Base-by-base conservation (phyloP, 2,797 vertebrate species). In the Bucorvus abyssinicus region DNA sequence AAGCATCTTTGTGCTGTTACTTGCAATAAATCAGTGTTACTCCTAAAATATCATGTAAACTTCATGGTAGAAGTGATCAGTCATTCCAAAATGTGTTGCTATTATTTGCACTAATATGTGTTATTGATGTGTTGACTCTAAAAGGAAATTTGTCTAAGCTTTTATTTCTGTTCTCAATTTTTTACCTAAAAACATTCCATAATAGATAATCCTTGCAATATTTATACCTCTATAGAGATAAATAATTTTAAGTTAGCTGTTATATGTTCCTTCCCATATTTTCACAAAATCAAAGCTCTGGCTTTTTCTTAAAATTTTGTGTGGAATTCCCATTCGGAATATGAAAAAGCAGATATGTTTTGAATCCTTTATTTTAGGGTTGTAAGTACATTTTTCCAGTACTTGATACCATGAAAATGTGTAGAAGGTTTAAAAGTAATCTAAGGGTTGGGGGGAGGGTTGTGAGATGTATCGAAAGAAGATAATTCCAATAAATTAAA, bases 391-490 rank as follows among this genome's bases (percentile, higher is more conserved):
- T 77, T 95, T 82, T 96, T 95, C 74, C 76, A 95, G 65, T 95
- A 92, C 95, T 96, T 96, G 90, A 94, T 93, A 77, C 70, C 95
- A 52, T 97, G 95, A 94, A 95, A 96, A 95, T 94, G 94, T 95
- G 47, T 92, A 84, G 94, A 94, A 77, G 87, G 18, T 93, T 87
- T 94, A 61, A 94, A 89, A 95, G 60, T 91, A 92, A 94, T 76
- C 96, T 93, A 91, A 96, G 83, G 50, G 10, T 4, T 71, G 94
- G 89, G 87, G 94, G 94, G 69, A 83, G 92, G 92, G 84, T 77
- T 93, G 29, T 91, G 91, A 97, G 90, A 61, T 97, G 94, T 92
- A 90, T 93, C 90, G 73, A 88, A 93, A 93, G 80, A 97, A 95
- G 78, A 69, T 63, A 44, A 94, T 96, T 93, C 89, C 65, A 93